Percentiles rank a stretch among this genome's conserved stretches.
These are phyloP conservation scores for Sylvia atricapilla DNA, from an alignment of 2,113 vertebrate species.

Conservation along the genomic window DNA sequence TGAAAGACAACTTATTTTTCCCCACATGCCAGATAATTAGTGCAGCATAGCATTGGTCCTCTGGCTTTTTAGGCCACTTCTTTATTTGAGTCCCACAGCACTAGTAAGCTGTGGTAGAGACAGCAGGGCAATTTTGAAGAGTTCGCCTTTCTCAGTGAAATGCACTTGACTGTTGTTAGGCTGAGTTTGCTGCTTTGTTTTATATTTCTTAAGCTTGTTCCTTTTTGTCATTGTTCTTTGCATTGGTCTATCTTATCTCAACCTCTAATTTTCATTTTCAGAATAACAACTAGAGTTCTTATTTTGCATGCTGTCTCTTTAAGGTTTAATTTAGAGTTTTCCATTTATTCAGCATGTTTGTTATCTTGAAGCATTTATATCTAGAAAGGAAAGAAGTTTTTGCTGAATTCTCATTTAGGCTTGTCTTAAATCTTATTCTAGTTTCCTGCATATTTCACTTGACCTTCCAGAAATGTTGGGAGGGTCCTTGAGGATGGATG, in stretches of 20 bases:
- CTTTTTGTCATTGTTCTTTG: background rate
- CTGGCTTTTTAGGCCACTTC: background rate
- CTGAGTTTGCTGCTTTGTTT: background rate
- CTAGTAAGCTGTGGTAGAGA: background rate
- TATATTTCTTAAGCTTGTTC: background rate
- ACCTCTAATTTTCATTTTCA: background rate
- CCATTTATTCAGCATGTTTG: constrained; percentile 16
- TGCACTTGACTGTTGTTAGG: background rate
- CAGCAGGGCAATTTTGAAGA: background rate
- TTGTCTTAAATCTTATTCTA: constrained; percentile 38
- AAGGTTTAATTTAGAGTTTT: constrained; percentile 5
- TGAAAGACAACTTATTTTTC: background rate
- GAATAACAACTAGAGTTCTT: background rate
- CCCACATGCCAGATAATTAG: background rate
- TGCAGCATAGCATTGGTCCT: background rate
- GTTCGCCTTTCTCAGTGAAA: background rate
- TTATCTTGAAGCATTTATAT: constrained; percentile 35
- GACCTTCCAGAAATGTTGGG: constrained; percentile 15
- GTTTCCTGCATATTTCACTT: constrained; percentile 45
- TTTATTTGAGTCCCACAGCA: background rate
- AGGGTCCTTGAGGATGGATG: background rate
- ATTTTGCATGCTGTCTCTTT: background rate
- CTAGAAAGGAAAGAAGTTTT: constrained; percentile 48
- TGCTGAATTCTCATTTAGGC: constrained; percentile 39
- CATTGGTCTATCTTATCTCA: background rate